Evolutionary conservation across 2,113 vertebrate species (phyloP), one percentile per base, ranked within the genome.

Genomic region (Gavialis gangeticus): DNA sequence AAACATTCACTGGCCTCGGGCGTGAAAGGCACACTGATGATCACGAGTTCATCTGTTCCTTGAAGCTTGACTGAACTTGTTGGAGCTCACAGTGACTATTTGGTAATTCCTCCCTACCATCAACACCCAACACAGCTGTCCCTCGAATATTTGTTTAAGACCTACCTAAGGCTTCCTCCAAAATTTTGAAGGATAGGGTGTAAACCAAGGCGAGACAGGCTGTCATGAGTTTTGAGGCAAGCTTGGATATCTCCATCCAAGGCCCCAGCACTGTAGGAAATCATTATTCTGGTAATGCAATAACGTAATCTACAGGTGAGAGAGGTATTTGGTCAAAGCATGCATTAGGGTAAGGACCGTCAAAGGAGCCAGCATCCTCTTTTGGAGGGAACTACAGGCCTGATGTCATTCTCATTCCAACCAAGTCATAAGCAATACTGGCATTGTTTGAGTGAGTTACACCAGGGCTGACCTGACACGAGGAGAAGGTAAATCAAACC

Each of bases 291-390:
- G 17, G 64, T 67, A 30, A 18, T n/a, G 27, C n/a, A 27, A 22
- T 63, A 66, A 12, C 28, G 46, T 46, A 46, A 46, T 46, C 46
- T 28, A 66, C 8, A 66, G 27, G 28, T 30, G 28, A 28, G 64
- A 28, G 69, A 46, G 34, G 6, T 13, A 73, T 37, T 73, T 13
- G 28, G 59, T 37, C 63, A 88, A 88, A 57, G 46, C 25, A 24
- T 6, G 2, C 46, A 10, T 1, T 0, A 85, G 1, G 22, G 24
- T 54, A 81, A 91, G 81, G 27, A 19, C 4, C 3, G 2, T 30
- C 62, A 21, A 24, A 0, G n/a, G 34, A 75, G 69, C 1, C 0
- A 17, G 16, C 56, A 75, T 2, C n/a, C 4, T 46, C 21, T 5
- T 28, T 19, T 75, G 46, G 15, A 66, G 27, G 66, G 88, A 90